Evolutionary conservation across 1,140 invertebrate species (phyloP), one percentile per base, ranked within the genome.

Genomic region (Gonatopus flavifemur): DNA sequence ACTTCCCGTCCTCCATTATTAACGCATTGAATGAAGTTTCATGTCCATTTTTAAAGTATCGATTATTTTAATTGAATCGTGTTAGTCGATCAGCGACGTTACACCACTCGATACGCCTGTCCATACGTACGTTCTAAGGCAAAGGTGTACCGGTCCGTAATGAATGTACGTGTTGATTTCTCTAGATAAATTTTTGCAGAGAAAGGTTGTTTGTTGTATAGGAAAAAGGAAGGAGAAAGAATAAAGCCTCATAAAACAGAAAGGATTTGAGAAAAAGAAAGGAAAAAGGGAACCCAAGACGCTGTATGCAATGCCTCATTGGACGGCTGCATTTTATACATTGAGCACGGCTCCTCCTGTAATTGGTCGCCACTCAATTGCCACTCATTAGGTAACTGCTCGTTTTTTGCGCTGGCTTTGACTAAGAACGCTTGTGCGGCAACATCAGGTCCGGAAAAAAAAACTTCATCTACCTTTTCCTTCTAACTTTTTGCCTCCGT

Each of bases 291-390:
- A 54, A 61, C 32, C n/a, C 52, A 37, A 61, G 57, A 60, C 56
- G 45, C 31, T 52, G 57, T 60, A 56, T n/a, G n/a, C 52, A 50
- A 56, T 65, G 68, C 61, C n/a, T 61, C 67, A 73, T 73, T 73
- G 70, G 70, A 69, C 60, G 64, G 63, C 59, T 57, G 50, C 55
- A 67, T 67, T 60, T 64, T 54, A 62, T 62, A 63, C 62, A 57
- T 55, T 49, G 58, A 65, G 55, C 57, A n/a, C 63, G 42, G 64
- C 62, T 67, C 60, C 64, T 67, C 57, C 69, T 68, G 64, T 74
- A 74, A 74, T 74, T 74, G 69, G 69, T 66, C 66, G 68, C 64
- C 66, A 62, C 69, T 71, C 71, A 74, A 74, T 74, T 74, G 68
- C 65, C 59, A 62, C 62, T 70, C 68, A 72, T 74, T 74, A 71